Evolutionary conservation across 2,113 vertebrate species (phyloP).

Genomic region (Mugil cephalus): DNA sequence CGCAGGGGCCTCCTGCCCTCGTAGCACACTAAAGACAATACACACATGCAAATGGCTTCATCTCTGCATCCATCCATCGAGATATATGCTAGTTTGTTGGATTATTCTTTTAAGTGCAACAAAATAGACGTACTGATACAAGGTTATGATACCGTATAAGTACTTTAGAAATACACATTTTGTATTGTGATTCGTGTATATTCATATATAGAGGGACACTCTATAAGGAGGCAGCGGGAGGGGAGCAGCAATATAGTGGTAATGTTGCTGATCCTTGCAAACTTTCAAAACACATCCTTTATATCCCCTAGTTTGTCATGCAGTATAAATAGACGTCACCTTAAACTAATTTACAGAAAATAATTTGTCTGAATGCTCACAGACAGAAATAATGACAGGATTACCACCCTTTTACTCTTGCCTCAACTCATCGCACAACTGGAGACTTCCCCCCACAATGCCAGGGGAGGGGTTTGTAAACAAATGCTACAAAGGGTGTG

Average conservation of each 20-base stretch:
- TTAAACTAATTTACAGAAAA: constrained; percentile 81
- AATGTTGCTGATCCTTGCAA: constrained; percentile 71
- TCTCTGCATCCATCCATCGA: constrained; percentile 68
- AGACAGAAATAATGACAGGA: constrained; percentile 76
- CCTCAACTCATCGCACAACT: constrained; percentile 17
- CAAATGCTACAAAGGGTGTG: constrained; percentile 67
- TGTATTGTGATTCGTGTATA: constrained; percentile 72
- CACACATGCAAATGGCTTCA: constrained; percentile 80
- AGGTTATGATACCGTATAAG: constrained; percentile 78
- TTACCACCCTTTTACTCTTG: constrained; percentile 65
- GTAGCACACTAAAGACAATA: constrained; percentile 73
- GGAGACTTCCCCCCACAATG: not conserved
- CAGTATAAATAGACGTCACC: constrained; percentile 83
- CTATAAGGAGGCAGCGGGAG: constrained; percentile 69
- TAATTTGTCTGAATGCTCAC: constrained; percentile 74
- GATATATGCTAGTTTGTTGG: constrained; percentile 61
- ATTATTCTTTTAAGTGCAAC: constrained; percentile 76
- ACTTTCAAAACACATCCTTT: constrained; percentile 67
- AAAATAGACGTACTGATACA: constrained; percentile 70
- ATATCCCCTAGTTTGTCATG: constrained; percentile 79
- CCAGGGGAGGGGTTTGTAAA: constrained; percentile 63
- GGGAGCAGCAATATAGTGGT: constrained; percentile 63
- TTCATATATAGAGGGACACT: constrained; percentile 71
- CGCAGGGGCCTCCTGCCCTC: constrained; percentile 55
- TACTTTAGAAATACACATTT: constrained; percentile 75